A percentile compares a stretch with the other conserved stretches of the same genome.
Conservation (phyloP, 53 echinoderm and acorn worm genomes). For the Mesocentrotus franciscanus region DNA sequence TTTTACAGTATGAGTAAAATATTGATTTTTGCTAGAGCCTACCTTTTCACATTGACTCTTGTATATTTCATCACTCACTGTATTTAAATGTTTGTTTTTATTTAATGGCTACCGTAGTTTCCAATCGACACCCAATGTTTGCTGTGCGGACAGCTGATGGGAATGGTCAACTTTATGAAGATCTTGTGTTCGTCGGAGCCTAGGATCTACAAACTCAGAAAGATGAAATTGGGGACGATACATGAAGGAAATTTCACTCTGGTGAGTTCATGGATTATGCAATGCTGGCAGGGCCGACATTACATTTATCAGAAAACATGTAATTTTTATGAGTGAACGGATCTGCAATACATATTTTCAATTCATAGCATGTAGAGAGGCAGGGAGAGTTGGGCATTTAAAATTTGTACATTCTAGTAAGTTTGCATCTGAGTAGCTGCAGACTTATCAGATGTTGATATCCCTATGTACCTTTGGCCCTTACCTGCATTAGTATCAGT, state of each 20-base stretch:
- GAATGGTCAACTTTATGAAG: constrained; percentile 82
- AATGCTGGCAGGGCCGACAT: neutral
- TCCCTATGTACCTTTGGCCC: too few species aligned
- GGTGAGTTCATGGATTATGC: constrained; percentile 64
- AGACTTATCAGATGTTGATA: too few species aligned
- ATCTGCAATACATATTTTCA: neutral
- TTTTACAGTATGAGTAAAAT: too few species aligned
- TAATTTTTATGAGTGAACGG: neutral
- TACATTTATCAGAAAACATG: neutral
- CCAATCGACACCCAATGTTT: constrained; percentile 81
- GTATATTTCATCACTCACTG: neutral
- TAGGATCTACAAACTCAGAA: constrained; percentile 74
- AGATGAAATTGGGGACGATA: constrained; percentile 79
- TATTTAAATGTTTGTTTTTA: neutral
- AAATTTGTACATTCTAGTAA: too few species aligned
- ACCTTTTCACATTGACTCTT: neutral
- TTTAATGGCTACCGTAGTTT: constrained; percentile 57
- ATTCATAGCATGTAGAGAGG: neutral
- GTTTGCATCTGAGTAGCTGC: too few species aligned
- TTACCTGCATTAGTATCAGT: too few species aligned
- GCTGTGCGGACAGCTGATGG: constrained; percentile 91
- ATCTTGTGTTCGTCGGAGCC: constrained; percentile 72
- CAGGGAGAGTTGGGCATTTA: neutral
- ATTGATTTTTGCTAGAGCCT: neutral
- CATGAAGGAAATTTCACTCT: constrained; percentile 86